phyloP scores from a whole-genome alignment of 53 echinoderm and acorn worm species.

The Astropecten irregularis region DNA sequence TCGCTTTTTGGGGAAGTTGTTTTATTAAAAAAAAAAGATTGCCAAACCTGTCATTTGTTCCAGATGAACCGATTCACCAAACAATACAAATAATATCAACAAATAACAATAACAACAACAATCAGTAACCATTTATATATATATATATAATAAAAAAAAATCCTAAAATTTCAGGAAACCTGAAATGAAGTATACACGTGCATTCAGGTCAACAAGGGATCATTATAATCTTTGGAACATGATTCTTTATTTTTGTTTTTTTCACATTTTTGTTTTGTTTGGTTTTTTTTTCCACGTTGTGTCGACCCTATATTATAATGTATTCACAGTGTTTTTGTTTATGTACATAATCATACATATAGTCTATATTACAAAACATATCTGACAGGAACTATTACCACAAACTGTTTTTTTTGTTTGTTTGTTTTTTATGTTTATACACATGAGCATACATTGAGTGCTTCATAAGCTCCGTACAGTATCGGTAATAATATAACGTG shows the following conservation, averaged over 20 bases:
- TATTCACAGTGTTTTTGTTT: conserved; percentile 40
- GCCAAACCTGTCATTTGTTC: too few relatives aligned
- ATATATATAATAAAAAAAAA: not conserved
- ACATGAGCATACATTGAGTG: too few relatives aligned
- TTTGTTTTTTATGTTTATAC: too few relatives aligned
- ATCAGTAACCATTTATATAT: too few relatives aligned
- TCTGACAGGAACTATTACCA: not conserved
- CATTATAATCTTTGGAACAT: not conserved
- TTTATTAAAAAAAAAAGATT: not conserved
- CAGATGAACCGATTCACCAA: too few relatives aligned
- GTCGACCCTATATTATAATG: conserved; percentile 35
- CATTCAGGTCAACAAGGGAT: not conserved
- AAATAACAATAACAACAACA: too few relatives aligned
- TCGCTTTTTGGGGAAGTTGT: not conserved
- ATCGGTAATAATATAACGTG: too few relatives aligned
- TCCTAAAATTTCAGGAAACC: conserved; percentile 40
- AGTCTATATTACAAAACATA: conserved; percentile 23
- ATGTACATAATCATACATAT: conserved; percentile 48
- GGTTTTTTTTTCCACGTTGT: too few relatives aligned
- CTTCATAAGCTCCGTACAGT: too few relatives aligned
- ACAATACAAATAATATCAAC: too few relatives aligned
- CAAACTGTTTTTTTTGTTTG: too few relatives aligned
- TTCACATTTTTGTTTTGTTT: too few relatives aligned
- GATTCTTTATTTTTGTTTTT: not conserved
- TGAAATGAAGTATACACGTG: conserved; percentile 17